A percentile compares a stretch with the other conserved stretches of the same genome.
Evolutionary conservation across 2,888 invertebrate genomes (phyloP).

Genomic region (Zygaena filipendulae): DNA sequence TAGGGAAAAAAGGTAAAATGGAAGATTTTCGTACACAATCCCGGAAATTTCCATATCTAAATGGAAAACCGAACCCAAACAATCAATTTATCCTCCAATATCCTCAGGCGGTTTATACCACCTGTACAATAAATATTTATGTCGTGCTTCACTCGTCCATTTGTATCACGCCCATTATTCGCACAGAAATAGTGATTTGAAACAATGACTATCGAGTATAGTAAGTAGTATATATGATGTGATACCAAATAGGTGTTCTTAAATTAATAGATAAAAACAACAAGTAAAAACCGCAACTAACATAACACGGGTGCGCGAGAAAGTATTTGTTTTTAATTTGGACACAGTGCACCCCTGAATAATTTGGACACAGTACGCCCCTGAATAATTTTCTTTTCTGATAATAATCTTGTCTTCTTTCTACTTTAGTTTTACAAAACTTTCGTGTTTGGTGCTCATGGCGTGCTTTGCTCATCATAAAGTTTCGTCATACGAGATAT

Average conservation of each 20-base stretch:
- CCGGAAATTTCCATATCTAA: constrained; percentile 68
- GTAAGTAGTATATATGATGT: constrained; percentile 26
- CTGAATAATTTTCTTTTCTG: too few species aligned
- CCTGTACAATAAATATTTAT: constrained; percentile 69
- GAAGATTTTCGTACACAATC: constrained; percentile 66
- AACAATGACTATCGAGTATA: too few species aligned
- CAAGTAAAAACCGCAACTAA: constrained; percentile 1
- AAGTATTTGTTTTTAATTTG: too few species aligned
- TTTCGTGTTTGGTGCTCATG: too few species aligned
- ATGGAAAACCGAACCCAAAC: constrained; percentile 69
- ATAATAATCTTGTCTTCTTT: too few species aligned
- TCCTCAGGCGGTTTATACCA: constrained; percentile 67
- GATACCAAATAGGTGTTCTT: constrained; percentile 11
- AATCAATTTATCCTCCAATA: constrained; percentile 69
- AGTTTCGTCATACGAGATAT: too few species aligned
- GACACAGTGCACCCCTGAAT: too few species aligned
- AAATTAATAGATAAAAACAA: constrained; percentile 8
- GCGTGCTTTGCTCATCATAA: too few species aligned
- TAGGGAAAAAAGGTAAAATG: constrained; percentile 54
- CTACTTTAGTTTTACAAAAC: too few species aligned
- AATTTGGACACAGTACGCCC: too few species aligned
- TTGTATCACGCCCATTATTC: constrained; percentile 42
- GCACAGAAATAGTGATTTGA: too few species aligned
- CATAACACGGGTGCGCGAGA: too few species aligned
- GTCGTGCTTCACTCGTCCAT: constrained; percentile 52